A percentile compares a stretch with the other conserved stretches of the same genome.
phyloP scores from a whole-genome alignment of 2,888 invertebrate species.

The Cyclophora punctaria region DNA sequence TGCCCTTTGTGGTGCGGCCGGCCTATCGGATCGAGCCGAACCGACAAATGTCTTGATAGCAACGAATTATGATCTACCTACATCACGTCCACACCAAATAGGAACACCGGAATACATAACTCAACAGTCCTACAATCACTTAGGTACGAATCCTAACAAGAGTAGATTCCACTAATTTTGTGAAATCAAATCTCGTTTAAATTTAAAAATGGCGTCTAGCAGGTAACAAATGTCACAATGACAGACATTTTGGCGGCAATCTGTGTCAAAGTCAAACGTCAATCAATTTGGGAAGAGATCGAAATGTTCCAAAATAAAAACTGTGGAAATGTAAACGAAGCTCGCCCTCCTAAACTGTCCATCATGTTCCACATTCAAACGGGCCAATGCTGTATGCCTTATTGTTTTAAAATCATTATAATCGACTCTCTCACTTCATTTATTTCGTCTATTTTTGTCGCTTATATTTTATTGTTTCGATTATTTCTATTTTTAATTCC shows the following conservation, averaged over 20 bases:
- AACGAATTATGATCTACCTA: no score
- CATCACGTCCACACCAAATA: no score
- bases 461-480: constrained; percentile 26
- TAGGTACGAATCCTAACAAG: no score
- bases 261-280: constrained; percentile 37
- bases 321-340: constrained; percentile 45
- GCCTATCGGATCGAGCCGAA: constrained; percentile 53
- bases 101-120: no score
- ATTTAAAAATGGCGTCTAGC: constrained; percentile 10
- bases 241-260: constrained; percentile 38
- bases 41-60: constrained; percentile 42
- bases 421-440: constrained; percentile 71
- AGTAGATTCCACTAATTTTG: no score
- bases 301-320: constrained; percentile 50
- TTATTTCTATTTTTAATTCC: constrained; percentile 30
- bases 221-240: constrained; percentile 39
- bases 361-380: constrained; percentile 67
- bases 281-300: constrained; percentile 40
- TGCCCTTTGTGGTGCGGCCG: constrained; percentile 48
- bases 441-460: constrained; percentile 45
- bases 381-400: constrained; percentile 55
- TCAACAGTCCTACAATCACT: no score
- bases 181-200: constrained; percentile 8
- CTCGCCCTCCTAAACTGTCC: constrained; percentile 46
- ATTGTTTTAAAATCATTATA: constrained; percentile 70